phyloP scores from a whole-genome alignment of 2,113 vertebrate species.

The Calyptommatus sinebrachiatus region DNA sequence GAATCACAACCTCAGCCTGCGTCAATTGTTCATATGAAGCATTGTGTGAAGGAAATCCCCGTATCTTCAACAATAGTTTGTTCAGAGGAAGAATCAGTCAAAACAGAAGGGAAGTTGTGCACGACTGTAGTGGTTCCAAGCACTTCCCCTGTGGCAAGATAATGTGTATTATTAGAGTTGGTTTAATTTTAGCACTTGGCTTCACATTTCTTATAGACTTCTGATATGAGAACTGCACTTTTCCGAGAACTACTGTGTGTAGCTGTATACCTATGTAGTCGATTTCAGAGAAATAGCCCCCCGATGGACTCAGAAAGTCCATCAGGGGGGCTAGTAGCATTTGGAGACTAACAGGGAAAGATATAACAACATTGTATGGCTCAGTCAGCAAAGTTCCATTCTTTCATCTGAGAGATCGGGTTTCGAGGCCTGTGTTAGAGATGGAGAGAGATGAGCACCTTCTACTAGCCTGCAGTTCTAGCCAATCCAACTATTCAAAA shows the following conservation, averaged over 20 bases:
- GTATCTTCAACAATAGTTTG: conserved; percentile 24
- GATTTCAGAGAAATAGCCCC: too few species aligned
- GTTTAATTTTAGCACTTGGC: background rate
- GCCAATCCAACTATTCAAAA: too few species aligned
- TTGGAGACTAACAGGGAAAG: too few species aligned
- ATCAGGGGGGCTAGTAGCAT: too few species aligned
- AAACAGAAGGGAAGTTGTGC: conserved; percentile 50
- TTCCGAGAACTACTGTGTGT: background rate
- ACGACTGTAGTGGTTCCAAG: conserved; percentile 48
- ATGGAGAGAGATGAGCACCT: too few species aligned
- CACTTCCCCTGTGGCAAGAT: conserved; percentile 50
- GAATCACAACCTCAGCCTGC: background rate
- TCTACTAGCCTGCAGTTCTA: too few species aligned
- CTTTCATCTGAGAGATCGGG: too few species aligned
- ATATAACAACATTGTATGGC: too few species aligned
- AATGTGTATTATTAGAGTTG: conserved; percentile 21
- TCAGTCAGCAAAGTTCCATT: too few species aligned
- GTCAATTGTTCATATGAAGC: background rate
- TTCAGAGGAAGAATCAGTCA: conserved; percentile 51
- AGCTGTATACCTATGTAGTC: background rate
- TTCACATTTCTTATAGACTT: background rate
- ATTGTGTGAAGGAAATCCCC: conserved; percentile 58
- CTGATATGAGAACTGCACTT: background rate
- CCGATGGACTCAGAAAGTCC: too few species aligned
- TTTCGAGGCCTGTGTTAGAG: too few species aligned